Evolutionary conservation across 2,888 invertebrate species (phyloP), one percentile per base, ranked within the genome.

Genomic region (Nudaria mundana): DNA sequence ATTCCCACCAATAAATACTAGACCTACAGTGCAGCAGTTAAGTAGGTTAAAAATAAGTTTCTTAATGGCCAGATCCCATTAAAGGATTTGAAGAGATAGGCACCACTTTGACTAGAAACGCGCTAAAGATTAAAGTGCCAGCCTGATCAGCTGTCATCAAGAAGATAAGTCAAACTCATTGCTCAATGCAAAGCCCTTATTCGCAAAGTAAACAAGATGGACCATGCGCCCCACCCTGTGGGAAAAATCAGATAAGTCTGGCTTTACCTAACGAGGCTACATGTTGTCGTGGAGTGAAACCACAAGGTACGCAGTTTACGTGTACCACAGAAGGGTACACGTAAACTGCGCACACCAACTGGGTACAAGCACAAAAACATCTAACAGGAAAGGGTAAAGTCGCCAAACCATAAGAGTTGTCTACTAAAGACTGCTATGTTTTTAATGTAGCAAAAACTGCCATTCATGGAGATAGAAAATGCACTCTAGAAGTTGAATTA

Each of bases 381-480:
- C 72, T 63, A 12, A n/a, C n/a, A n/a, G 75, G 71, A 24, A 78
- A 79, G 14, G 76, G 79, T 5, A 83, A 82, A 37, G 41, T 43
- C 54, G 89, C 73, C 15, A 43, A 37, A 34, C 3, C 22, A n/a
- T 20, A 24, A 67, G 85, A 86, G 0, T 70, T 88, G n/a, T 25
- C 12, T 46, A 84, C 87, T 0, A 90, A 91, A 33, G 32, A 33
- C 14, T 33, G 24, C 11, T 33, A 92, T 48, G 90, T 93, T n/a
- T 68, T 93, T 36, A 89, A 92, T 66, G 92, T 93, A 29, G 93
- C 92, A 1, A 93, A 93, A 68, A 93, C 93, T 48, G 91, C 91
- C 1, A 90, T 92, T 42, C 90, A 92, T 8, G 89, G 87, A 0
- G 92, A 91, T 36, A 91, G 90, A 60, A 93, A 93, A 70, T 91